A percentile compares a stretch with the other conserved stretches of the same genome.
phyloP scores from a whole-genome alignment of 2,888 invertebrate genomes.

The Fissipunctia ypsillon region DNA sequence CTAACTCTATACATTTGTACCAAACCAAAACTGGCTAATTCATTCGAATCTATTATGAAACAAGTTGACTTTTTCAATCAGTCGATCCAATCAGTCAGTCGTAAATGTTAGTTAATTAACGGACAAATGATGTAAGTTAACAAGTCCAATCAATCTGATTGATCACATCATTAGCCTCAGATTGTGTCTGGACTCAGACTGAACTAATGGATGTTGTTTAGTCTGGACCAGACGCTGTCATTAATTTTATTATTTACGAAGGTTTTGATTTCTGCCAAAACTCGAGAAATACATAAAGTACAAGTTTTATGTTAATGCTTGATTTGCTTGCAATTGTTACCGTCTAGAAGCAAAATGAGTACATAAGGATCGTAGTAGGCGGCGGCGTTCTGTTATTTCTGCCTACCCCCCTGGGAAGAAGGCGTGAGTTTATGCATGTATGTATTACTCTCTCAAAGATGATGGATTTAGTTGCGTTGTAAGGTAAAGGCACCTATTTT shows the following conservation, averaged over 20 bases:
- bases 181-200: conserved; percentile 42
- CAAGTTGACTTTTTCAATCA: not conserved
- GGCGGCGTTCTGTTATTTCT: no score
- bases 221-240: not conserved
- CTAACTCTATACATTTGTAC: not conserved
- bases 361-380: no score
- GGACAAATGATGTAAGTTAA: conserved; percentile 19
- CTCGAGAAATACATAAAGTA: not conserved
- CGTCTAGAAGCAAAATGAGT: no score
- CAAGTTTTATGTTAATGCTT: not conserved
- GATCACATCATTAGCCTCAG: conserved; percentile 46
- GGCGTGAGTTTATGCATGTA: no score
- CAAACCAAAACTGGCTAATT: not conserved
- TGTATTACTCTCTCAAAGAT: not conserved
- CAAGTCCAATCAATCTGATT: conserved; percentile 55
- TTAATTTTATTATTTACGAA: conserved; percentile 17
- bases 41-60: conserved; percentile 6
- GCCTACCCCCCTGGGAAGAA: no score
- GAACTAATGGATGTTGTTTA: conserved; percentile 19
- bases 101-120: conserved; percentile 36
- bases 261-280: not conserved
- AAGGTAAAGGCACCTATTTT: not conserved
- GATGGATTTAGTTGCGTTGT: not conserved
- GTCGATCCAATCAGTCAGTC: conserved; percentile 19
- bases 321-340: not conserved